Evolutionary conservation across 2,797 vertebrate genomes (phyloP), one percentile per base, ranked within the genome.

Genomic region (Parambassis ranga): DNA sequence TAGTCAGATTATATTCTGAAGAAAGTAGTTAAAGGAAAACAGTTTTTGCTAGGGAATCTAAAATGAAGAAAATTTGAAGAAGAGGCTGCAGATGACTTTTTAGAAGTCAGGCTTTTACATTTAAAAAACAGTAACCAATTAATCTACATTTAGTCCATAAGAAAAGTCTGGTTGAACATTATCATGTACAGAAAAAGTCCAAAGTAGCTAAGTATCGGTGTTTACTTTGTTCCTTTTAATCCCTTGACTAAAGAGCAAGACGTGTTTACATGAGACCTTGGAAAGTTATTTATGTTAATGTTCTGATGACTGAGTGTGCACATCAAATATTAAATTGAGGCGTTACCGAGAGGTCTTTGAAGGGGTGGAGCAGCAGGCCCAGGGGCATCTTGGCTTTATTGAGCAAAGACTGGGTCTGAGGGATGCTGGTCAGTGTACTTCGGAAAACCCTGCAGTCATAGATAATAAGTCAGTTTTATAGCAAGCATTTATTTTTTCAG

Each of bases 381-480:
- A 99, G 71, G 15, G 97, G 97, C 89, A 99, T 94, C 91, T 97
- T 99, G 82, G 97, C 96, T 94, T 98, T 98, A 84, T 95, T 98
- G 75, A 98, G 50, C 87, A 99, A 92, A 83, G 95, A 92, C 91
- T 98, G 97, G 49, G 95, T 98, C 90, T 99, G 96, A 83, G 97
- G 97, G 93, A 99, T 96, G 90, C 90, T 95, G 75, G 94, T 96
- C 89, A 99, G 84, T 0, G 97, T 99, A 69, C 90, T 93, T 57
- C 96, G 94, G 79, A 98, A 96, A 81, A 98, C 95, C 85, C 96
- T 98, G 83, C 11, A 78, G 16, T 62, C 51, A 84, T 30, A 59
- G 36, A 36, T 65, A 39, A 52, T 13, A 68, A n/a, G 7, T n/a
- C n/a, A n/a, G n/a, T n/a, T n/a, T n/a, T n/a, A n/a, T n/a, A n/a